Evolutionary conservation across 92 coral and sea anemone species (phyloP).

Genomic region (Porites evermanni): DNA sequence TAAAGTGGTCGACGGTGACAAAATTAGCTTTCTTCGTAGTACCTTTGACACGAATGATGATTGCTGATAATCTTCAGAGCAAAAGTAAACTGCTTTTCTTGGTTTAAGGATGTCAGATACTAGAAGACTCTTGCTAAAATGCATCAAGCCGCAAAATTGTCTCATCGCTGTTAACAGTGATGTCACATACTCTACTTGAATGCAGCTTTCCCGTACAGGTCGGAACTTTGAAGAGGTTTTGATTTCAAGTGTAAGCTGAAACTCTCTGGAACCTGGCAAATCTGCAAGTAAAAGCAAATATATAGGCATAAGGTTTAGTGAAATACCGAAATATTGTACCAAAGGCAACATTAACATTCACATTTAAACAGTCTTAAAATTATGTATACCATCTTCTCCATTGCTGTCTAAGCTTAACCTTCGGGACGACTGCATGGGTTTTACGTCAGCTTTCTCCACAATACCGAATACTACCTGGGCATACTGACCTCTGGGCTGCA

Average conservation of each 20-base stretch:
- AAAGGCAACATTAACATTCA: no score
- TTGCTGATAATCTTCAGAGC: conserved; percentile 39
- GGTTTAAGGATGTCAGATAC: conserved; percentile 88
- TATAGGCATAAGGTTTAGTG: not conserved
- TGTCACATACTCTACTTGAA: conserved; percentile 66
- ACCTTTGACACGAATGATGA: conserved; percentile 28
- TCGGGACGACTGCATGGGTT: not conserved
- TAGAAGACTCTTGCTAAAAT: conserved; percentile 67
- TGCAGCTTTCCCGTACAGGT: conserved; percentile 46
- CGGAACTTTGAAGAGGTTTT: conserved; percentile 56
- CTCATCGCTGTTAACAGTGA: conserved; percentile 82
- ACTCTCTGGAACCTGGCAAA: not conserved
- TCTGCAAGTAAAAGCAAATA: not conserved
- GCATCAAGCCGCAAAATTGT: conserved; percentile 87
- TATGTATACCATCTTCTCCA: conserved; percentile 14
- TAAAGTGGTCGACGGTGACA: no score
- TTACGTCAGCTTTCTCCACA: conserved; percentile 26
- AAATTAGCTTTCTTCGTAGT: not conserved
- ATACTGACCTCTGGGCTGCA: not conserved
- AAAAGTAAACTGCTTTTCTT: conserved; percentile 66
- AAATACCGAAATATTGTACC: not conserved
- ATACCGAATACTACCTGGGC: conserved; percentile 17
- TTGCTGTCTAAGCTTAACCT: conserved; percentile 1
- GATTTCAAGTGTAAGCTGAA: conserved; percentile 49
- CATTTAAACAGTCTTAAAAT: no score